Evolutionary conservation across 1,140 invertebrate species (phyloP).

Genomic region (Atta cephalotes): DNA sequence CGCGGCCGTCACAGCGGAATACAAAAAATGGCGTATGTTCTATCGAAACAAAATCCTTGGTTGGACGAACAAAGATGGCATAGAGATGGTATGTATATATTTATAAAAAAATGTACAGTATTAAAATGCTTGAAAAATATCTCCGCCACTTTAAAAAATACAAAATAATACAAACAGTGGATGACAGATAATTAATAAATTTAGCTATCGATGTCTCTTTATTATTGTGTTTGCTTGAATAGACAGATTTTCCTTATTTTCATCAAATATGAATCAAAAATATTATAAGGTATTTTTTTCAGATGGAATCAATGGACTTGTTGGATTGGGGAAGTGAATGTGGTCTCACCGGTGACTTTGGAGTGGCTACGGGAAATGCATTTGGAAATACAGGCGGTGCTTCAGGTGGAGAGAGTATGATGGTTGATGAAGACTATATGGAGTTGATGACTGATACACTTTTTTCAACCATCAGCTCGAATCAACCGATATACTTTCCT

Average conservation of each 20-base stretch:
- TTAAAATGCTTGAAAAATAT: background rate
- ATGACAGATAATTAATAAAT: conserved; percentile 3
- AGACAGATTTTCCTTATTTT: background rate
- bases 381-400: conserved; percentile 82
- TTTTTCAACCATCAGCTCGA: conserved; percentile 94
- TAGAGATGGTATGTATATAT: conserved; percentile 89
- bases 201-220: background rate
- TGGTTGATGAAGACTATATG: conserved; percentile 95
- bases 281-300: conserved; percentile 41
- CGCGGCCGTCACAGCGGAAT: conserved; percentile 98
- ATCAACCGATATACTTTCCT: conserved; percentile 98
- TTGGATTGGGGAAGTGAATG: conserved; percentile 89
- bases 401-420: conserved; percentile 89
- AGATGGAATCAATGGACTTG: conserved; percentile 93
- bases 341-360: conserved; percentile 76
- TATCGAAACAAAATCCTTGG: conserved; percentile 94
- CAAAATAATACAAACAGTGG: background rate
- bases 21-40: conserved; percentile 99
- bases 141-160: background rate
- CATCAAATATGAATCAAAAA: background rate
- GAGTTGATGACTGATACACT: conserved; percentile 96
- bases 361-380: conserved; percentile 72
- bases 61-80: conserved; percentile 90
- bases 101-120: background rate
- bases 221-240: background rate